A percentile compares a stretch with the other conserved stretches of the same genome.
These are phyloP conservation scores for Podarcis siculus DNA, from an alignment of 2,797 vertebrate genomes.

Conservation along the genomic window DNA sequence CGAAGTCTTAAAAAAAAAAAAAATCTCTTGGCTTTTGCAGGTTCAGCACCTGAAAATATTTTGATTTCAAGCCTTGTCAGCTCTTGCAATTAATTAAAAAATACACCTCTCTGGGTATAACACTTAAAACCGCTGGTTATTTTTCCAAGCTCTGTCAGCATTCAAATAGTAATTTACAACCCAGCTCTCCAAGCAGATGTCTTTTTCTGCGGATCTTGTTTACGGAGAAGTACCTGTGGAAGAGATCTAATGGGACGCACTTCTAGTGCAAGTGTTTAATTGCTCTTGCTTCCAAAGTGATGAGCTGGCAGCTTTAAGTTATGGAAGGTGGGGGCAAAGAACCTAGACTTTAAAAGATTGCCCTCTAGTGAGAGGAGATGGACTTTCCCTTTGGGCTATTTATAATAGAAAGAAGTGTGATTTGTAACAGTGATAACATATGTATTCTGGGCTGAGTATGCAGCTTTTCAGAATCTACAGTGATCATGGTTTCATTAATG, in stretches of 20 bases:
- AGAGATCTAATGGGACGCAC: constrained; percentile 51
- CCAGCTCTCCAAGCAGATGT: constrained; percentile 57
- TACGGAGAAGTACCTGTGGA: constrained; percentile 53
- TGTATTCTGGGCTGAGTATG: constrained; percentile 45
- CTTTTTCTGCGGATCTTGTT: constrained; percentile 55
- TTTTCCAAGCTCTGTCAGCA: constrained; percentile 43
- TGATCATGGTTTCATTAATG: constrained; percentile 43
- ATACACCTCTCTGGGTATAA: constrained; percentile 50
- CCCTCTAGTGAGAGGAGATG: constrained; percentile 21
- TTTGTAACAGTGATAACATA: constrained; percentile 24
- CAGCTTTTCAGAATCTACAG: constrained; percentile 21
- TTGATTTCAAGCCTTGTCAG: constrained; percentile 62
- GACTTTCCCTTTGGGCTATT: background rate
- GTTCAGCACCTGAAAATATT: constrained; percentile 63
- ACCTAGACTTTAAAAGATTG: constrained; percentile 9
- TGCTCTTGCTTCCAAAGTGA: constrained; percentile 65
- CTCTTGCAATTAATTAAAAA: constrained; percentile 70
- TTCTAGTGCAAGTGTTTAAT: constrained; percentile 58
- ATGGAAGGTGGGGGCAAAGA: constrained; percentile 40
- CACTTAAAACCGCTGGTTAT: constrained; percentile 53
- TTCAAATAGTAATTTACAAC: constrained; percentile 69
- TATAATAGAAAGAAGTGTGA: background rate
- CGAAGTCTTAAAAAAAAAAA: background rate
- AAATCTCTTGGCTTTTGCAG: constrained; percentile 46
- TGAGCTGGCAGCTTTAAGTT: constrained; percentile 61